Base-by-base conservation (phyloP, 2,113 vertebrate species). In the Hemiprocne comata region DNA sequence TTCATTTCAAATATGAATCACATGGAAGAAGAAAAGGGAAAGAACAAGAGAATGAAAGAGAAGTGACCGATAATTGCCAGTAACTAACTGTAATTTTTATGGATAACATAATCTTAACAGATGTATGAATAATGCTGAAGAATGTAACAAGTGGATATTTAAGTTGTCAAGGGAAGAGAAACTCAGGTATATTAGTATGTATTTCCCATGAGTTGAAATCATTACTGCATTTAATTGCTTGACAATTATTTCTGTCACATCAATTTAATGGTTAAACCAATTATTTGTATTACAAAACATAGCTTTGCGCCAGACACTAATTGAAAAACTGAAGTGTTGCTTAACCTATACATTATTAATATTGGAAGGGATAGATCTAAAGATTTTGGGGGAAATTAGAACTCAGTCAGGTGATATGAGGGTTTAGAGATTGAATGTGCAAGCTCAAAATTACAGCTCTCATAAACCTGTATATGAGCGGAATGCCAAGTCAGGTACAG, bases 241-340 rank as follows among this genome's bases (percentile, higher is more conserved):
- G 72, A 96, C 85, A 97, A 94, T 97, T 97, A 97, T 96, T 97
- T 97, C 91, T 97, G 94, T 97, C 97, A 97, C 70, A 97, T 92
- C 94, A 97, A 94, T 97, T 96, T 96, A 97, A 95, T 85, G 84
- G 90, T 97, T 97, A 97, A 97, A 95, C 77, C 92, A 97, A 97
- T 97, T 97, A 97, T 96, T 97, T 97, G 87, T 96, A 94, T 97
- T 97, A 91, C 78, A 88, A 97, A 98, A 95, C 34, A 93, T 55
- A 95, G 84, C 74, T 97, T 77, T 96, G 70, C 71, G 93, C 34
- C 82, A 90, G 85, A 88, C 42, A 67, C 73, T 97, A 96, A 98
- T 93, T 97, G 94, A 95, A 97, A 93, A 90, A 61, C 62, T 85
- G 67, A 60, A 84, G 74, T 66, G 13, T 91, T 94, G 71, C 33